Conservation (phyloP, 2,113 vertebrate genomes). For the Mastomys natalensis region DNA sequence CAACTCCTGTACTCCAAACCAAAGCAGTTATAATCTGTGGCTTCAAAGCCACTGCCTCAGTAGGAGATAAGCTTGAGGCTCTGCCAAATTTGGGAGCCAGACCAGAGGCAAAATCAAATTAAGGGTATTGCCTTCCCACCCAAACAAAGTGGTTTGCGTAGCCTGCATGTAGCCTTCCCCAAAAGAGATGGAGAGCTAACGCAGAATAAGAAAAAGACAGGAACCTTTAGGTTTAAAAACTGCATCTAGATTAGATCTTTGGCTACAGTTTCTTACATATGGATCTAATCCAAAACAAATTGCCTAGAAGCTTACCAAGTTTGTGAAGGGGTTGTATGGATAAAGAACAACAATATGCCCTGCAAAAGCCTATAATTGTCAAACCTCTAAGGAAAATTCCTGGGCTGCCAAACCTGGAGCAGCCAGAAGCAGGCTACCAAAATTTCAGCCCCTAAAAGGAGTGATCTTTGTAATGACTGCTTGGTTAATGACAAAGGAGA, state of each 20-base stretch:
- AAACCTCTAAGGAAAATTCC: constrained; percentile 64
- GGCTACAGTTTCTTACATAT: constrained; percentile 73
- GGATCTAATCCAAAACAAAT: constrained; percentile 81
- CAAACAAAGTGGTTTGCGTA: constrained; percentile 62
- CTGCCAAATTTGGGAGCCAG: constrained; percentile 64
- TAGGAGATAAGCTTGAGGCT: constrained; percentile 67
- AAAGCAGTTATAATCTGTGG: constrained; percentile 68
- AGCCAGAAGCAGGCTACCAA: constrained; percentile 14
- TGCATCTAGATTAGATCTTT: constrained; percentile 76
- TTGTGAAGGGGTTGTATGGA: constrained; percentile 72
- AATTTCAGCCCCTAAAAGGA: background rate
- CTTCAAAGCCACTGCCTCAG: constrained; percentile 76
- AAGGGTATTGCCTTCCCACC: constrained; percentile 71
- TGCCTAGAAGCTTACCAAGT: constrained; percentile 75
- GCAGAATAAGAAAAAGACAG: constrained; percentile 71
- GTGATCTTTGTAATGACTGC: background rate
- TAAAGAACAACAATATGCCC: constrained; percentile 63
- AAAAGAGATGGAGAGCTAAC: constrained; percentile 22
- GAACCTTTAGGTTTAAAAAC: constrained; percentile 70
- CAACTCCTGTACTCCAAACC: constrained; percentile 69
- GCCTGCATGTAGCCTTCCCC: constrained; percentile 37
- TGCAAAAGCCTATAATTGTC: constrained; percentile 66
- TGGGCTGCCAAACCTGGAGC: constrained; percentile 14
- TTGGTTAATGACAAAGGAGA: background rate
- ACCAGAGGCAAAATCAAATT: constrained; percentile 76